Percentiles rank a stretch among this genome's conserved stretches.
phyloP scores from a whole-genome alignment of 1,140 invertebrate genomes.

The Drosophila persimilis region DNA sequence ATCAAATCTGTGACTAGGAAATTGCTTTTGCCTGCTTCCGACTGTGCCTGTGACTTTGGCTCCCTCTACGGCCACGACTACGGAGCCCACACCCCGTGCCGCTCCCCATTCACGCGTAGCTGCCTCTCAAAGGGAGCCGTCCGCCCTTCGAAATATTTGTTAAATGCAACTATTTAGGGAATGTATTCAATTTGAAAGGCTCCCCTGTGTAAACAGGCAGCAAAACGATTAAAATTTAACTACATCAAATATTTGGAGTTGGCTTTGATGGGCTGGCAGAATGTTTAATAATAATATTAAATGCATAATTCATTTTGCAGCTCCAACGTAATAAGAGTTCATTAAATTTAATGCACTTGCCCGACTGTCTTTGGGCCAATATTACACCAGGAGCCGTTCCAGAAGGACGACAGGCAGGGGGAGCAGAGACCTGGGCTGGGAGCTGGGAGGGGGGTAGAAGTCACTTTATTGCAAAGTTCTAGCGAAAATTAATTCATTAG shows the following conservation, averaged over 20 bases:
- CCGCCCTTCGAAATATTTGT: conserved; percentile 39
- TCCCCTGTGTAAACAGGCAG: conserved; percentile 17
- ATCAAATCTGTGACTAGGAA: conserved; percentile 65
- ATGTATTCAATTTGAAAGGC: conserved; percentile 45
- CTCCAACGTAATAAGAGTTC: conserved; percentile 57
- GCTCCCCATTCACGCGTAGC: background rate
- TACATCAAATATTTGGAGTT: conserved; percentile 47
- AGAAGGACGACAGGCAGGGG: background rate
- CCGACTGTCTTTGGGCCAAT: conserved; percentile 41
- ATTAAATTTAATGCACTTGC: conserved; percentile 60
- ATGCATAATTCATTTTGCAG: conserved; percentile 53
- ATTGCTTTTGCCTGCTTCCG: conserved; percentile 65
- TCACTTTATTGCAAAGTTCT: conserved; percentile 60
- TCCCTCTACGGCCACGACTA: too few relatives aligned
- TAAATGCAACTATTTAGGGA: conserved; percentile 54
- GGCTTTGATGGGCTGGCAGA: conserved; percentile 39
- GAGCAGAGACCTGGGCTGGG: background rate
- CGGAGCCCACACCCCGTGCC: background rate
- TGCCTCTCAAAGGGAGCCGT: conserved; percentile 1
- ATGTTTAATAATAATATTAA: conserved; percentile 59
- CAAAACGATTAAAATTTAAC: conserved; percentile 47
- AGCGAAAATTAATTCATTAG: conserved; percentile 79
- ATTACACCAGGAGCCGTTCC: conserved; percentile 6
- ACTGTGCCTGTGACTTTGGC: background rate
- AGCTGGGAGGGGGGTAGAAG: background rate